Percentiles rank a stretch among this genome's conserved stretches.
phyloP scores from a whole-genome alignment of 1,140 invertebrate genomes.

The Trachymyrmex cornetzi region DNA sequence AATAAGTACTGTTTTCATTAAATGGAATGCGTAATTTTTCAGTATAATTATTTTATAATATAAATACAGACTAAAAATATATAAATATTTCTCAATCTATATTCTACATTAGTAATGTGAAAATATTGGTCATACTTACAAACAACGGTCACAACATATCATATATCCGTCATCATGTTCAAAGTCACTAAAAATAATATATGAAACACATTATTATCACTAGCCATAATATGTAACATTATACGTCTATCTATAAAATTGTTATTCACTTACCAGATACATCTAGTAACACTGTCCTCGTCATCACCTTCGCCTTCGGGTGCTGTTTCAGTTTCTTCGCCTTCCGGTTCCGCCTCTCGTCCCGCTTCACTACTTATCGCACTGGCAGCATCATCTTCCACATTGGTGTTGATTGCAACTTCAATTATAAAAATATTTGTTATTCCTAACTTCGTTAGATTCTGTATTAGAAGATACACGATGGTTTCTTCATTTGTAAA shows the following conservation, averaged over 20 bases:
- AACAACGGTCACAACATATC: conserved; percentile 97
- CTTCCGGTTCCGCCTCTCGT: conserved; percentile 89
- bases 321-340: conserved; percentile 95
- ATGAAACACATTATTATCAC: neutral
- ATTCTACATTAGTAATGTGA: conserved; percentile 11
- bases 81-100: conserved; percentile 23
- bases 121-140: conserved; percentile 87
- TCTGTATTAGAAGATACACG: neutral
- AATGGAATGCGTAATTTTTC: neutral
- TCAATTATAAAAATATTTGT: conserved; percentile 28
- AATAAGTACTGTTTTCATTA: neutral
- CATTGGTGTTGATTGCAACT: conserved; percentile 78
- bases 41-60: neutral
- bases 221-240: conserved; percentile 6
- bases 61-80: neutral
- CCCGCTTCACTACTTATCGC: conserved; percentile 89
- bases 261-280: conserved; percentile 90
- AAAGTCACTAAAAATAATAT: conserved; percentile 90
- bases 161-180: conserved; percentile 99
- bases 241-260: conserved; percentile 17
- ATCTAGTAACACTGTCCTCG: conserved; percentile 95
- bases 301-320: conserved; percentile 94
- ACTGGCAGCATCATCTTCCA: conserved; percentile 89
- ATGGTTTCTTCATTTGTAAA: no score
- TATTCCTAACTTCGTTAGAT: neutral